These are phyloP conservation scores for Gymnoscopelus microlampas DNA, from an alignment of 2,797 vertebrate genomes.

Conservation along the genomic window DNA sequence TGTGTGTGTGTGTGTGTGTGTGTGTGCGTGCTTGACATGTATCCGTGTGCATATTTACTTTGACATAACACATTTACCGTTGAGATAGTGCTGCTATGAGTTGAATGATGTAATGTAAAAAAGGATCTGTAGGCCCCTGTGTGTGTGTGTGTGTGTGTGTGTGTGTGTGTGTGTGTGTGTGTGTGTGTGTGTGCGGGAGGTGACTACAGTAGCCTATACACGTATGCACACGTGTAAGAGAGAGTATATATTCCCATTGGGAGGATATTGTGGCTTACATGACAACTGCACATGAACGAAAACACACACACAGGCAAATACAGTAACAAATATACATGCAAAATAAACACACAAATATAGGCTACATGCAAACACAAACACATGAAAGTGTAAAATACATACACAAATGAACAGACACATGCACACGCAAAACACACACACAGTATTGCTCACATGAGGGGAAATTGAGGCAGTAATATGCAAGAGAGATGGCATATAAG, in stretches of 20 bases:
- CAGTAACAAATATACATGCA: neutral
- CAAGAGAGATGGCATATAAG: conserved; percentile 54
- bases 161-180: conserved; percentile 14
- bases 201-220: neutral
- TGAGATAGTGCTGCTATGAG: conserved; percentile 33
- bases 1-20: no score
- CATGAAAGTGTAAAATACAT: neutral
- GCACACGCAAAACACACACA: conserved; percentile 27
- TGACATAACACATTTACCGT: conserved; percentile 36
- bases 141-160: conserved; percentile 1
- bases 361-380: neutral
- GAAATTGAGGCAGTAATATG: conserved; percentile 48
- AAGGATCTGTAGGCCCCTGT: conserved; percentile 20
- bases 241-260: conserved; percentile 41
- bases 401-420: conserved; percentile 22
- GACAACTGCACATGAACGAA: no score
- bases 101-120: conserved; percentile 56
- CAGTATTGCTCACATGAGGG: conserved; percentile 41
- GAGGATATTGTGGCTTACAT: conserved; percentile 29
- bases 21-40: no score
- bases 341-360: neutral
- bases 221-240: conserved; percentile 29
- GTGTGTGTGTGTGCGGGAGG: neutral
- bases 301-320: neutral
- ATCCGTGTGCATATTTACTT: no score